These are phyloP conservation scores for Cartodere bifasciata DNA, from an alignment of 2,888 invertebrate species.

Conservation along the genomic window DNA sequence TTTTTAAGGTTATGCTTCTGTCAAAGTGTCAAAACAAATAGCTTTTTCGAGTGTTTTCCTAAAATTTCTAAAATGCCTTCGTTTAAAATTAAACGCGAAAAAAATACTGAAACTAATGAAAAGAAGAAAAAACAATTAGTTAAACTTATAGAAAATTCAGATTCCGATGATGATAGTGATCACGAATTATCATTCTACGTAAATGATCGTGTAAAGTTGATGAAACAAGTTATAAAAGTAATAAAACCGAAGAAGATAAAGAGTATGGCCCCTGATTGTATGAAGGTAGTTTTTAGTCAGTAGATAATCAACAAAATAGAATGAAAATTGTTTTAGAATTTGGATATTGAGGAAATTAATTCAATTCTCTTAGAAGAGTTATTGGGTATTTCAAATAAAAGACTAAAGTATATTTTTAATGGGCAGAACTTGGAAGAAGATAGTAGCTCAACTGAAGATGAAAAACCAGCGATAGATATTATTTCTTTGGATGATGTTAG, in stretches of 20 bases:
- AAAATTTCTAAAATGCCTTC: too few relatives aligned
- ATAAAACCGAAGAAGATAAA: constrained; percentile 34
- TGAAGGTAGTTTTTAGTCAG: constrained; percentile 24
- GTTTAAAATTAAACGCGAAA: too few relatives aligned
- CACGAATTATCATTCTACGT: constrained; percentile 32
- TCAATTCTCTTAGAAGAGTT: constrained; percentile 34
- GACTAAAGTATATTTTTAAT: constrained; percentile 31
- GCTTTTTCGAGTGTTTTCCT: too few relatives aligned
- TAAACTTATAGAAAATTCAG: constrained; percentile 23
- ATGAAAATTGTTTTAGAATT: constrained; percentile 21
- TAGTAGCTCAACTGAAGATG: constrained; percentile 28
- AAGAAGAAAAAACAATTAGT: constrained; percentile 19
- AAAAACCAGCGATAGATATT: constrained; percentile 23
- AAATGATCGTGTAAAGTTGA: constrained; percentile 32
- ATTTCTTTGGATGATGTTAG: constrained; percentile 33
- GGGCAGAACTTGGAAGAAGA: constrained; percentile 31
- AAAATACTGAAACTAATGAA: constrained; percentile 12
- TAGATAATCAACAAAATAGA: neutral
- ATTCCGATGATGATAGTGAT: constrained; percentile 27
- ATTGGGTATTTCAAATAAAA: constrained; percentile 33
- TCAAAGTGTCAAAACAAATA: too few relatives aligned
- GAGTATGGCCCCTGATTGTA: constrained; percentile 31
- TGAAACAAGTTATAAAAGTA: constrained; percentile 34
- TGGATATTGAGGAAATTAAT: constrained; percentile 32
- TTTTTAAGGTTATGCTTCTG: too few relatives aligned